Evolutionary conservation across 2,113 vertebrate genomes (phyloP).

Genomic region (Elachura formosa): DNA sequence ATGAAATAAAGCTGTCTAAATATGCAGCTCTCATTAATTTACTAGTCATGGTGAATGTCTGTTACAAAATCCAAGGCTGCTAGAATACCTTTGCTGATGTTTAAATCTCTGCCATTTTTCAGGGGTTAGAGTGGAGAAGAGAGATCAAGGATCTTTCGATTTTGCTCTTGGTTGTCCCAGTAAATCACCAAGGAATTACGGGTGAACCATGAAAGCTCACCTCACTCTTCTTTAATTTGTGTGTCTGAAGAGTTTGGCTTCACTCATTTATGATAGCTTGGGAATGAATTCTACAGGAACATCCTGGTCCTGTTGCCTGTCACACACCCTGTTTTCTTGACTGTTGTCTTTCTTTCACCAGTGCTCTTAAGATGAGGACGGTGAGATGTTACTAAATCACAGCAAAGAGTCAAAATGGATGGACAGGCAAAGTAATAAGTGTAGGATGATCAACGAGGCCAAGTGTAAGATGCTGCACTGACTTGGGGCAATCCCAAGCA

Average conservation of each 20-base stretch:
- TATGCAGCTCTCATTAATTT: background rate
- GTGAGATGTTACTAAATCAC: background rate
- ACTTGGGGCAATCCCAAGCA: background rate
- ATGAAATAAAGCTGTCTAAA: slow-evolving; percentile 7
- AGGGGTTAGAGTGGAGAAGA: background rate
- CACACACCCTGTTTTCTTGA: background rate
- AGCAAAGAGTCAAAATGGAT: background rate
- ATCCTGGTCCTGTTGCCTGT: background rate
- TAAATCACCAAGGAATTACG: background rate
- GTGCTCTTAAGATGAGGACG: background rate
- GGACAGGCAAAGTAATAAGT: background rate
- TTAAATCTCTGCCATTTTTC: background rate
- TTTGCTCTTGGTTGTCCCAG: background rate
- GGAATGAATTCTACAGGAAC: background rate
- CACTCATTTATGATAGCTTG: background rate
- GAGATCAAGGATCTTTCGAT: background rate
- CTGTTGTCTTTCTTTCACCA: background rate
- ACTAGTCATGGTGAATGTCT: background rate
- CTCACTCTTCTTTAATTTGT: background rate
- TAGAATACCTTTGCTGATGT: background rate
- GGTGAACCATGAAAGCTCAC: background rate
- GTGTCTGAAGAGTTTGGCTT: background rate
- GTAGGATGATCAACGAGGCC: background rate
- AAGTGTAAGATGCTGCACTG: background rate
- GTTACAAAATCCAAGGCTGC: background rate